Percentiles rank a stretch among this genome's conserved stretches.
Evolutionary conservation across 1,140 invertebrate species (phyloP).

Genomic region (Saccostrea cuccullata): DNA sequence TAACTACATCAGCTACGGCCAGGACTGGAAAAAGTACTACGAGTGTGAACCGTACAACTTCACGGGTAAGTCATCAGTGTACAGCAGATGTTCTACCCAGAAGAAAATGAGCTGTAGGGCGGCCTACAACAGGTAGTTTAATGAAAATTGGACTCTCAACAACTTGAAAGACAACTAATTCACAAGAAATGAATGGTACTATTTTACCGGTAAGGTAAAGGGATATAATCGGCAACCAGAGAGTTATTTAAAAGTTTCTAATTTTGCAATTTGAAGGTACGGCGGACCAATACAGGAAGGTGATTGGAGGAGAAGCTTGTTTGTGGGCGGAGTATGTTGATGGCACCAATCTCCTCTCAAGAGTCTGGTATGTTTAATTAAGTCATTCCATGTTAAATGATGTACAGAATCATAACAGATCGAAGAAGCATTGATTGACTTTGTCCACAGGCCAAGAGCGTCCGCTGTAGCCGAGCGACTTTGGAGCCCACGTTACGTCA

Average conservation of each 20-base stretch:
- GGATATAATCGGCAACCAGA: too few species aligned
- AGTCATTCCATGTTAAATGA: neutral
- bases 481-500: conserved; percentile 83
- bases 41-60: conserved; percentile 84
- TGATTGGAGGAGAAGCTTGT: conserved; percentile 91
- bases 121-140: too few species aligned
- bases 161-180: too few species aligned
- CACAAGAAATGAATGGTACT: too few species aligned
- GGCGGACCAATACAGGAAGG: conserved; percentile 53
- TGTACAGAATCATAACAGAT: too few species aligned
- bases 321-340: conserved; percentile 94
- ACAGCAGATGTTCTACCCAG: too few species aligned
- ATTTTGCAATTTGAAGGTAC: conserved; percentile 48
- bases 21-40: conserved; percentile 89
- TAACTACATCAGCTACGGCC: conserved; percentile 85
- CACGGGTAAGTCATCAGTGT: conserved; percentile 53
- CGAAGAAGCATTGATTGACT: neutral
- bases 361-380: conserved; percentile 66
- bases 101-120: too few species aligned
- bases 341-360: conserved; percentile 79
- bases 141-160: too few species aligned
- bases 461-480: conserved; percentile 90
- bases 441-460: conserved; percentile 81
- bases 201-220: too few species aligned
- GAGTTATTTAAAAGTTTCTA: too few species aligned